phyloP scores from a whole-genome alignment of 2,797 vertebrate genomes.

The Allobates femoralis region DNA sequence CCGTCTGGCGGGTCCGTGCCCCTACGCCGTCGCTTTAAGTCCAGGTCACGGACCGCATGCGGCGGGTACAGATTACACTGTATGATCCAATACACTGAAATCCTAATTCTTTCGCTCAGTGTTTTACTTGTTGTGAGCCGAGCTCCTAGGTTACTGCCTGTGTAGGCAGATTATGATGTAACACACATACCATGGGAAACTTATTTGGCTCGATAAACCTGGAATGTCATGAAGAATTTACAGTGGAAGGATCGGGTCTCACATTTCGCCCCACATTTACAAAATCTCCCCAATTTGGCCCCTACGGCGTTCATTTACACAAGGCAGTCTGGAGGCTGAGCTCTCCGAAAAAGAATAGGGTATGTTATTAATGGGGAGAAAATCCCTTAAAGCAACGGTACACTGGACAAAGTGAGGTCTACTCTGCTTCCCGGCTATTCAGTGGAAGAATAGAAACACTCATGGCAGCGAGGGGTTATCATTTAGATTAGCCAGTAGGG shows the following conservation, averaged over 20 bases:
- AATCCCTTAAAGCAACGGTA: background rate
- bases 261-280: constrained; percentile 56
- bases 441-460: background rate
- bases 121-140: constrained; percentile 55
- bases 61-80: constrained; percentile 9
- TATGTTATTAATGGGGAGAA: constrained; percentile 12
- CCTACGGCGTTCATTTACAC: constrained; percentile 26
- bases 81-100: constrained; percentile 40
- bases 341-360: background rate
- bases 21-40: background rate
- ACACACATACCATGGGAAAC: constrained; percentile 61
- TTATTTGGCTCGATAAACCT: constrained; percentile 61
- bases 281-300: constrained; percentile 58
- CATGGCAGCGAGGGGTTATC: too few species aligned
- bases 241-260: constrained; percentile 53
- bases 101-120: constrained; percentile 22
- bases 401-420: background rate
- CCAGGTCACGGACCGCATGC: background rate
- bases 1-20: background rate
- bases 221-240: constrained; percentile 61
- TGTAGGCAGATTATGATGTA: constrained; percentile 63
- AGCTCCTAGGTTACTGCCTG: constrained; percentile 57
- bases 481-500: background rate
- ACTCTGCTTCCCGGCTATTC: background rate
- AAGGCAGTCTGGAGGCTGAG: constrained; percentile 22